Conservation (phyloP, 2,113 vertebrate genomes). For the Tonatia bakeri region DNA sequence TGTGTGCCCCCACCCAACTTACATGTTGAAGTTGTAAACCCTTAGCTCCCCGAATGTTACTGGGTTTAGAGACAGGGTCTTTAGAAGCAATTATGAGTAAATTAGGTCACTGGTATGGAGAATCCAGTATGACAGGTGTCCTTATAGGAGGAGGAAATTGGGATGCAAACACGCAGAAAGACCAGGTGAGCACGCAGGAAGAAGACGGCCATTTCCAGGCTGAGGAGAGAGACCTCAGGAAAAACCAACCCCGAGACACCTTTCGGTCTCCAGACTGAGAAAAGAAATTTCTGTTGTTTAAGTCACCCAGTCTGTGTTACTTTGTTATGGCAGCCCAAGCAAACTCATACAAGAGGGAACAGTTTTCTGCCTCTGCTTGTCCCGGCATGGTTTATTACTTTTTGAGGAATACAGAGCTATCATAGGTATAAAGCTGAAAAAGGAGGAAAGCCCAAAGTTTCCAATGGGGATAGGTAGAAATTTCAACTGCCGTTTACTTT, state of each 20-base stretch:
- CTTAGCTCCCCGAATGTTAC: neutral
- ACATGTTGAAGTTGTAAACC: neutral
- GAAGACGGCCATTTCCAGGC: too few relatives aligned
- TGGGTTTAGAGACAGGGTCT: neutral
- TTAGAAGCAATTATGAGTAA: neutral
- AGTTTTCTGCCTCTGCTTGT: neutral
- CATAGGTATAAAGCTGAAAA: neutral
- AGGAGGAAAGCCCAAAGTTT: neutral
- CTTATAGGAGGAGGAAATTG: neutral
- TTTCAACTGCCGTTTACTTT: neutral
- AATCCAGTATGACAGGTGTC: neutral
- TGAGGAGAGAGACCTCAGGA: too few relatives aligned
- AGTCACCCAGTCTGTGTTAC: neutral
- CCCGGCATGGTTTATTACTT: too few relatives aligned
- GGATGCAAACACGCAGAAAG: neutral
- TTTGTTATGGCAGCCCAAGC: too few relatives aligned
- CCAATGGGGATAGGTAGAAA: neutral
- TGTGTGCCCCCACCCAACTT: neutral
- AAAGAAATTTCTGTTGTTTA: too few relatives aligned
- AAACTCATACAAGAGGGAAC: rapidly evolving
- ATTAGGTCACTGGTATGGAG: neutral
- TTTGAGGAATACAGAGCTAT: neutral
- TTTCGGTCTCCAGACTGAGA: neutral
- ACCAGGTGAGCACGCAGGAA: neutral
- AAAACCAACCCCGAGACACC: rapidly evolving